Evolutionary conservation across 2,113 vertebrate species (phyloP).

Genomic region (Platanista minor): DNA sequence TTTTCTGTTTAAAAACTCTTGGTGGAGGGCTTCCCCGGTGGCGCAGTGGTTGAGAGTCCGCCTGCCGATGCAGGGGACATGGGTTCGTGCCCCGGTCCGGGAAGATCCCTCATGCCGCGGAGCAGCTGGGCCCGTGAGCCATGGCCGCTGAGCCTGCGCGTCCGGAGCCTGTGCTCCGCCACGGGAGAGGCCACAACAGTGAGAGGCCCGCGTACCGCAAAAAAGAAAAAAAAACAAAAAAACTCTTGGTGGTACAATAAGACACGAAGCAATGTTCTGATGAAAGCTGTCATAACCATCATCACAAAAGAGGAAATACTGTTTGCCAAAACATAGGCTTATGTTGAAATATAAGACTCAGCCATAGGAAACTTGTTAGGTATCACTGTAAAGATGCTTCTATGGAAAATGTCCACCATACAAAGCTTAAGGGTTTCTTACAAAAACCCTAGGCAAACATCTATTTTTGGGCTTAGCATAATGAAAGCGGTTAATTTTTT

Average conservation of each 20-base stretch:
- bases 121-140: too few species aligned
- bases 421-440: neutral
- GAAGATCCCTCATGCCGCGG: too few species aligned
- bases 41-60: too few species aligned
- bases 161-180: too few species aligned
- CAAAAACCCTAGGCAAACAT: neutral
- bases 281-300: neutral
- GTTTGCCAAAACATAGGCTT: neutral
- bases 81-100: too few species aligned
- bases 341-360: neutral
- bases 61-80: too few species aligned
- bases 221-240: too few species aligned
- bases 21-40: too few species aligned
- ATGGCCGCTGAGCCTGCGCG: too few species aligned
- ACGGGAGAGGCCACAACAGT: too few species aligned
- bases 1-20: neutral
- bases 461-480: neutral
- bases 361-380: neutral
- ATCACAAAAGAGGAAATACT: neutral
- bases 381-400: neutral
- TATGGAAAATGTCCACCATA: neutral
- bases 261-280: neutral
- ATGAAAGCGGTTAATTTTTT: neutral
- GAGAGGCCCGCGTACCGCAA: too few species aligned
- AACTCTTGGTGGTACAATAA: neutral